Percentiles rank a stretch among this genome's conserved stretches.
phyloP scores from a whole-genome alignment of 2,888 invertebrate species.

The Temnothorax ravouxi region DNA sequence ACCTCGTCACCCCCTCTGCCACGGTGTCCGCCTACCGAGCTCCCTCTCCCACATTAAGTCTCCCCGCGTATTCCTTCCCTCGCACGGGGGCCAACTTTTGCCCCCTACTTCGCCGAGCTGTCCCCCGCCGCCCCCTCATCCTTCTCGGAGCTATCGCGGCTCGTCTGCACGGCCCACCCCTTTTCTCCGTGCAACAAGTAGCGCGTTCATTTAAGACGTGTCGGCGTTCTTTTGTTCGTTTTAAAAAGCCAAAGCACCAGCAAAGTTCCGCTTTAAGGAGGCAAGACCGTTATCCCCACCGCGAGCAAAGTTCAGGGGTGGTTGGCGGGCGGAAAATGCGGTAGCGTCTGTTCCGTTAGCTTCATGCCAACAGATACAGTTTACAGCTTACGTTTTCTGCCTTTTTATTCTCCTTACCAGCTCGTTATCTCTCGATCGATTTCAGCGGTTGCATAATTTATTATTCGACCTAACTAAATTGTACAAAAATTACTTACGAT shows the following conservation, averaged over 20 bases:
- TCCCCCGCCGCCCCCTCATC: slow-evolving; percentile 57
- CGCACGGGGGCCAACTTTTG: slow-evolving; percentile 72
- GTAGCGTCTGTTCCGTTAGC: slow-evolving; percentile 49
- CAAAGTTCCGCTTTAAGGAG: slow-evolving; percentile 83
- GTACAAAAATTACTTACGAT: not conserved
- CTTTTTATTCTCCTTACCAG: slow-evolving; percentile 53
- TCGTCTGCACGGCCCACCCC: slow-evolving; percentile 64
- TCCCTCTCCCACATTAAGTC: slow-evolving; percentile 62
- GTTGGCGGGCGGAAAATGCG: slow-evolving; percentile 31
- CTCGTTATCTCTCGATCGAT: slow-evolving; percentile 43
- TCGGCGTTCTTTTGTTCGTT: slow-evolving; percentile 86
- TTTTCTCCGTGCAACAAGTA: slow-evolving; percentile 85
- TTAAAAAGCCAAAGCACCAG: slow-evolving; percentile 80
- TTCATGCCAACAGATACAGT: slow-evolving; percentile 47
- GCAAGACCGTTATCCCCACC: slow-evolving; percentile 71
- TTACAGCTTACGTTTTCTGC: slow-evolving; percentile 28
- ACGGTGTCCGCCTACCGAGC: slow-evolving; percentile 46
- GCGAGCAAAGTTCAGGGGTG: slow-evolving; percentile 49
- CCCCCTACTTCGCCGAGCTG: slow-evolving; percentile 56
- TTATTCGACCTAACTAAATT: not conserved
- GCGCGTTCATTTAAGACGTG: slow-evolving; percentile 87
- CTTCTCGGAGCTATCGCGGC: slow-evolving; percentile 53
- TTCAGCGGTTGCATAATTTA: slow-evolving; percentile 1
- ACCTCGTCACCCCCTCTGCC: slow-evolving; percentile 46
- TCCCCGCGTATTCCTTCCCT: slow-evolving; percentile 69